Percentiles rank a stretch among this genome's conserved stretches.
These are phyloP conservation scores for Geopemphigus sp. DNA, from an alignment of 1,140 invertebrate species.

Conservation along the genomic window DNA sequence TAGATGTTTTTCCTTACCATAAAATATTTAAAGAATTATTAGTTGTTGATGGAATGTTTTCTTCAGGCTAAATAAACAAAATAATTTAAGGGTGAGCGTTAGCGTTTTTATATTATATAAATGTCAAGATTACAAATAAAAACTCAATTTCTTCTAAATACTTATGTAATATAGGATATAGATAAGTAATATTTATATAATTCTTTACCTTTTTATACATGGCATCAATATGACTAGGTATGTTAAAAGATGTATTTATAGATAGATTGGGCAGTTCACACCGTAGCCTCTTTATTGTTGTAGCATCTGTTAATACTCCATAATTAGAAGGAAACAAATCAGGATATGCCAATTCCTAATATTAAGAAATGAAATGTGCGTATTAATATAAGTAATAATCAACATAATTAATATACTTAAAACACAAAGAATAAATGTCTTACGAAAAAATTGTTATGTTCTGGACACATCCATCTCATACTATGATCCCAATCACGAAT, in stretches of 20 bases:
- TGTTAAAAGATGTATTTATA: not conserved
- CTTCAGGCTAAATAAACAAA: slow-evolving; percentile 1
- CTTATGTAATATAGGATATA: no score
- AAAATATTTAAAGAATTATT: slow-evolving; percentile 29
- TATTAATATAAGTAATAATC: not conserved
- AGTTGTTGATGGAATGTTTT: not conserved
- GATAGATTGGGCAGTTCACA: not conserved
- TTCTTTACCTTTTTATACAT: slow-evolving; percentile 33
- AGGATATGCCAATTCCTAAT: slow-evolving; percentile 30
- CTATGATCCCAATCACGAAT: slow-evolving; percentile 46
- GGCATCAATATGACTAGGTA: slow-evolving; percentile 3
- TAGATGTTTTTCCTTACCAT: slow-evolving; percentile 9
- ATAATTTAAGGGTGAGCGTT: not conserved
- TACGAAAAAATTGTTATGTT: slow-evolving; percentile 3
- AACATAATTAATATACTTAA: not conserved
- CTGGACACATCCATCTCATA: slow-evolving; percentile 42
- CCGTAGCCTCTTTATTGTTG: slow-evolving; percentile 7
- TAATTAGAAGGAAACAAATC: not conserved
- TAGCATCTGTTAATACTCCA: not conserved
- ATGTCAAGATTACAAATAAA: no score
- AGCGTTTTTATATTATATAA: no score
- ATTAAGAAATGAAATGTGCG: not conserved
- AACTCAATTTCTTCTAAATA: no score
- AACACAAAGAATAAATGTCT: not conserved
- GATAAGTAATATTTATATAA: not conserved